These are phyloP conservation scores for Rhizoglyphus robini DNA, from an alignment of 1,140 invertebrate genomes.

Conservation along the genomic window DNA sequence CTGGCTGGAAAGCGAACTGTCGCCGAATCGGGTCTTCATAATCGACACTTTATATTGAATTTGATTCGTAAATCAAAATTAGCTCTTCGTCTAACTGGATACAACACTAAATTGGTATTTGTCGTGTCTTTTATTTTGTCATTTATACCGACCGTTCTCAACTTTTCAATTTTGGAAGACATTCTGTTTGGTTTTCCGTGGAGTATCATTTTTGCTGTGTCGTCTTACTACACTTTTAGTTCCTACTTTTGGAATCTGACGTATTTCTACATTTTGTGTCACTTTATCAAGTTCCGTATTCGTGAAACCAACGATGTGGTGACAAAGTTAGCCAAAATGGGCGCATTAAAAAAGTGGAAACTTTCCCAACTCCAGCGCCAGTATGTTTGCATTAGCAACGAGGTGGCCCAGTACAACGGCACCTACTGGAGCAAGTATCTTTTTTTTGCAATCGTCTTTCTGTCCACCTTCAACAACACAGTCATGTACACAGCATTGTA, in stretches of 20 bases:
- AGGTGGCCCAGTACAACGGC: not conserved
- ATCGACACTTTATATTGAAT: not conserved
- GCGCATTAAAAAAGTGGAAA: not conserved
- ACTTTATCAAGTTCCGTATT: not conserved
- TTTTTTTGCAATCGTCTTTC: not conserved
- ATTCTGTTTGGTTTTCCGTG: not conserved
- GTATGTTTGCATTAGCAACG: not conserved
- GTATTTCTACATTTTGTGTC: slow-evolving; percentile 6
- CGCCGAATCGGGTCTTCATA: not conserved
- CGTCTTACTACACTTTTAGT: not conserved
- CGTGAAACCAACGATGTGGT: not conserved
- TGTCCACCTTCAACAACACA: not conserved
- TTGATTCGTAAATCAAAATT: not conserved
- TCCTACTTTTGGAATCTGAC: not conserved
- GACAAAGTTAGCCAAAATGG: not conserved
- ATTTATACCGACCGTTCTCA: not conserved
- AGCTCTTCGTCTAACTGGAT: not conserved
- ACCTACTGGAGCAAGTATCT: not conserved
- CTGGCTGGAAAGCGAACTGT: not conserved
- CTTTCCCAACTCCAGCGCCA: not conserved
- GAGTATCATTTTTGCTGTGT: not conserved
- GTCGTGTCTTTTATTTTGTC: not conserved
- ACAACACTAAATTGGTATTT: not conserved
- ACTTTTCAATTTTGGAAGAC: not conserved
- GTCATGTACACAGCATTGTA: not conserved